Evolutionary conservation across 2,888 invertebrate genomes (phyloP).

Genomic region (Heliconius charithonia): DNA sequence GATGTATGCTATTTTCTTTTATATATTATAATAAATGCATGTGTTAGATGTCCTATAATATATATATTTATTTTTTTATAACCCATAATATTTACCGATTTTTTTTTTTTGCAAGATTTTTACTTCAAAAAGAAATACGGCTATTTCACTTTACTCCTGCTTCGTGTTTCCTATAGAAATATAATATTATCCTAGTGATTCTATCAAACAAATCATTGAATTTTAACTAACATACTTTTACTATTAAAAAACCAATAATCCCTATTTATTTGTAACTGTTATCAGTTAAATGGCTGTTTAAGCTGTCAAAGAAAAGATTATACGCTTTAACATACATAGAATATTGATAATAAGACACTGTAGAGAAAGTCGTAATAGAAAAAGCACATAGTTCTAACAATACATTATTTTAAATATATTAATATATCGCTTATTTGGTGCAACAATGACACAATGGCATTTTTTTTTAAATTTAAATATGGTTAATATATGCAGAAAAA

Average conservation of each 20-base stretch:
- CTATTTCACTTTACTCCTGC: background rate
- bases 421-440: background rate
- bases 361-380: slow-evolving; percentile 17
- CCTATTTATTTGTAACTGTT: slow-evolving; percentile 26
- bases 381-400: slow-evolving; percentile 30
- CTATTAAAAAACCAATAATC: background rate
- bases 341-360: slow-evolving; percentile 27
- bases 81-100: background rate
- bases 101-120: background rate
- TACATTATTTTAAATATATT: slow-evolving; percentile 3
- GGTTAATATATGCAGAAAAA: background rate
- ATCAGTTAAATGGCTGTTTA: slow-evolving; percentile 27
- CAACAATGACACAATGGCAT: background rate
- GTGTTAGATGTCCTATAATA: slow-evolving; percentile 5
- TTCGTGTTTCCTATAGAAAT: background rate
- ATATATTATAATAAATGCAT: slow-evolving; percentile 8
- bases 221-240: slow-evolving; percentile 1
- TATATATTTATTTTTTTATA: background rate
- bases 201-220: background rate
- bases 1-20: slow-evolving; percentile 35
- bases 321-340: slow-evolving; percentile 43
- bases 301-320: slow-evolving; percentile 38
- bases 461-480: background rate
- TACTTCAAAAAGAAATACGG: background rate
- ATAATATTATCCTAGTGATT: background rate